These are phyloP conservation scores for Harpalus rubripes DNA, from an alignment of 2,888 invertebrate species.

Conservation along the genomic window DNA sequence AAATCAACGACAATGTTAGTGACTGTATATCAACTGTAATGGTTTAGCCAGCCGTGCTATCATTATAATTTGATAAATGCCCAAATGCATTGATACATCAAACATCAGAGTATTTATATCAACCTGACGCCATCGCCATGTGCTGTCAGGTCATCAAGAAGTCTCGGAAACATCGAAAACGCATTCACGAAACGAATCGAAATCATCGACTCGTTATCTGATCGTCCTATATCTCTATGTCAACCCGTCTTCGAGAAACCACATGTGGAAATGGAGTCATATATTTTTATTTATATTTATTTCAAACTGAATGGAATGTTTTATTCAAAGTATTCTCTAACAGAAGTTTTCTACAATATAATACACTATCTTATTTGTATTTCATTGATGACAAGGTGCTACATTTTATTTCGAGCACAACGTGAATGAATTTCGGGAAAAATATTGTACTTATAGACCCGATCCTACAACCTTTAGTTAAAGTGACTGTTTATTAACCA, in stretches of 20 bases:
- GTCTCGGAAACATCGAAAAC: conserved; percentile 42
- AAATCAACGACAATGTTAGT: conserved; percentile 19
- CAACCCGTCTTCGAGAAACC: not conserved
- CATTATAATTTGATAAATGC: conserved; percentile 32
- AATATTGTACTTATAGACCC: no score
- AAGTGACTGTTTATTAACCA: no score
- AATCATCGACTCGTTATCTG: conserved; percentile 46
- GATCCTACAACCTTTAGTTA: no score
- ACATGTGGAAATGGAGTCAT: not conserved
- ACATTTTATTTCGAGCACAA: no score
- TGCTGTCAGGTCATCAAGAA: conserved; percentile 44
- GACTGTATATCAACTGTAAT: not conserved
- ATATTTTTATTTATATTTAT: conserved; percentile 6
- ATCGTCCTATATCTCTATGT: conserved; percentile 20
- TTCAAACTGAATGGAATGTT: not conserved
- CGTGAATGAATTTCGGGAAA: no score
- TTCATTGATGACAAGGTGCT: no score
- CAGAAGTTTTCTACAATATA: not conserved
- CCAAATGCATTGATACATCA: conserved; percentile 19
- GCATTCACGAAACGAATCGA: conserved; percentile 46
- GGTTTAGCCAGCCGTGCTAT: not conserved
- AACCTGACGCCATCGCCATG: conserved; percentile 10
- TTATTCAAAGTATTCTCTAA: not conserved
- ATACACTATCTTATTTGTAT: no score
- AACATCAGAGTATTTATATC: conserved; percentile 35